A percentile compares a stretch with the other conserved stretches of the same genome.
These are phyloP conservation scores for Lampris incognitus DNA, from an alignment of 2,113 vertebrate species.

Conservation along the genomic window DNA sequence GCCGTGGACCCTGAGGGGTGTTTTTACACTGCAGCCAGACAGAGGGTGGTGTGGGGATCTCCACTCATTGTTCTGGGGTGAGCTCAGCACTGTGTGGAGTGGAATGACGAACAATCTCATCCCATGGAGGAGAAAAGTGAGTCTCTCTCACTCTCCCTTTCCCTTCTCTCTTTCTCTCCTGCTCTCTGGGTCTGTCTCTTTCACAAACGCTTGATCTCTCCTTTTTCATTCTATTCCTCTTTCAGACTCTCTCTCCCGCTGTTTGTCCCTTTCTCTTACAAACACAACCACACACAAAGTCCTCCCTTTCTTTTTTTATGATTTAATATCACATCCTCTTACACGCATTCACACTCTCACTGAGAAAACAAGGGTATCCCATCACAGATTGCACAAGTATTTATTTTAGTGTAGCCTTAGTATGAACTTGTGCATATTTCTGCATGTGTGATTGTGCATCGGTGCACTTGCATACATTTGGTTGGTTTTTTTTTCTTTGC, in stretches of 20 bases:
- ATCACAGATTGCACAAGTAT: background rate
- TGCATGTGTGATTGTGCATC: background rate
- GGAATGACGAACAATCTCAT: no score
- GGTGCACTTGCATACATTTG: constrained; percentile 6
- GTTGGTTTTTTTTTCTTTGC: constrained; percentile 41
- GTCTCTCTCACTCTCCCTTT: no score
- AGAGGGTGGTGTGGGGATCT: no score
- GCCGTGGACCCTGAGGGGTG: no score
- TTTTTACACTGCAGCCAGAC: no score
- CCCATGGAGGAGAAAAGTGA: no score
- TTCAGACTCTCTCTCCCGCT: background rate
- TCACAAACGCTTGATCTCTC: no score
- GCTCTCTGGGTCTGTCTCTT: no score
- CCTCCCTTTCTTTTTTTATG: background rate
- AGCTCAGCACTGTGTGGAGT: no score
- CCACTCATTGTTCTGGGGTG: no score
- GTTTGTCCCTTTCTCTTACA: background rate
- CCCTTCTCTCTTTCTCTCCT: no score
- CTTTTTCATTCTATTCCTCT: no score
- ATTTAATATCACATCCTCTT: background rate
- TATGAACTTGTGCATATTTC: background rate
- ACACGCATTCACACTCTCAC: background rate
- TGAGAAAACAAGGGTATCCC: background rate
- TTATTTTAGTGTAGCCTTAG: background rate
- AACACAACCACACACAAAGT: background rate